A percentile compares a stretch with the other conserved stretches of the same genome.
Conservation (phyloP, 92 coral and sea anemone genomes). For the Phymanthus crucifer region DNA sequence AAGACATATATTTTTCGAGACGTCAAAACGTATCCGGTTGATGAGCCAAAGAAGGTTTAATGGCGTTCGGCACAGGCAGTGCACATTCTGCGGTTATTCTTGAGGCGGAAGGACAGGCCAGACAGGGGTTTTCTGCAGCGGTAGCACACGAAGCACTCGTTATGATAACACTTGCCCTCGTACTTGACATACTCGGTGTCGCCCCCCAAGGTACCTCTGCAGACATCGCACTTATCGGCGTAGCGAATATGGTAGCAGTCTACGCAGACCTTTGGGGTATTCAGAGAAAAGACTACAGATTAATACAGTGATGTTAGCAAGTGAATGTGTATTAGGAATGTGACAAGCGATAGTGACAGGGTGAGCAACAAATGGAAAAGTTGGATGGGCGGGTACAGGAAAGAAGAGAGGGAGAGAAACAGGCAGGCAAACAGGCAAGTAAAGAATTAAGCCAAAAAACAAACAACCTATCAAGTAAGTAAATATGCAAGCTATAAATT, state of each 20-base stretch:
- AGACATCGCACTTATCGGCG: constrained; percentile 86
- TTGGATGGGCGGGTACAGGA: no score
- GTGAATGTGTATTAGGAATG: no score
- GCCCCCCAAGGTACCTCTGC: constrained; percentile 76
- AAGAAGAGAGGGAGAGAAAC: no score
- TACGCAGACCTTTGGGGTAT: constrained; percentile 62
- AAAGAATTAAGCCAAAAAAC: no score
- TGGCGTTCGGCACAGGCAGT: constrained; percentile 51
- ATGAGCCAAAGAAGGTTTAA: not conserved
- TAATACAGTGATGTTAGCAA: no score
- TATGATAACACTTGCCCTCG: constrained; percentile 86
- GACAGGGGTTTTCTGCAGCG: constrained; percentile 76
- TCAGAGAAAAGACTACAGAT: no score
- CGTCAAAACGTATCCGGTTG: constrained; percentile 17
- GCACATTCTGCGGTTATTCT: constrained; percentile 64
- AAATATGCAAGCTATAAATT: no score
- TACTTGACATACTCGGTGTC: constrained; percentile 96
- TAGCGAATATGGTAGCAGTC: constrained; percentile 87
- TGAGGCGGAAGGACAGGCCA: constrained; percentile 82
- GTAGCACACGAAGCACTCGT: constrained; percentile 97
- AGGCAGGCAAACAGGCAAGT: no score
- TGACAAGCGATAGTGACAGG: no score
- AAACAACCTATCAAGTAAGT: no score
- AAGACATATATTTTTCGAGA: no score
- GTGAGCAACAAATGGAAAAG: no score